Percentiles rank a stretch among this genome's conserved stretches.
phyloP scores from a whole-genome alignment of 2,888 invertebrate species.

The Drosophila pseudotalamancana region DNA sequence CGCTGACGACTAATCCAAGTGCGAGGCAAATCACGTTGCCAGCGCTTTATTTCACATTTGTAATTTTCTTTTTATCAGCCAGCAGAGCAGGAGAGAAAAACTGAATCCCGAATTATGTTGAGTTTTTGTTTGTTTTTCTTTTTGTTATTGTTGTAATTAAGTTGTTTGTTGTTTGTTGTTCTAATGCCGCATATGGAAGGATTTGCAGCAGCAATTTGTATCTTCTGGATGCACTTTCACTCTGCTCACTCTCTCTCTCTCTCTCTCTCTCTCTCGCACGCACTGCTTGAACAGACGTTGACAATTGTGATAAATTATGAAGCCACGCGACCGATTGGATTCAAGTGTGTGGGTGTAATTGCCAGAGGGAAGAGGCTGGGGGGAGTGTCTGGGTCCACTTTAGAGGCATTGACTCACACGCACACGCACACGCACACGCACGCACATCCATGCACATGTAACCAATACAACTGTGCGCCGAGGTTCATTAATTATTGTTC shows the following conservation, averaged over 20 bases:
- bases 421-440: slow-evolving; percentile 21
- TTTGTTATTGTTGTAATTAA: neutral
- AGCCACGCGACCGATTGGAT: slow-evolving; percentile 59
- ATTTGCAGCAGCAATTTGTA: slow-evolving; percentile 68
- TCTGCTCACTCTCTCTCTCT: slow-evolving; percentile 1
- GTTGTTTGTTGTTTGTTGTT: slow-evolving; percentile 49
- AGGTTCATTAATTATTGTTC: slow-evolving; percentile 60
- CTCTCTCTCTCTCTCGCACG: neutral
- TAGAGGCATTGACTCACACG: slow-evolving; percentile 8
- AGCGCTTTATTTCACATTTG: slow-evolving; percentile 16
- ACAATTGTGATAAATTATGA: slow-evolving; percentile 79
- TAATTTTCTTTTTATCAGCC: slow-evolving; percentile 1
- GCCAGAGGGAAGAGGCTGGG: neutral
- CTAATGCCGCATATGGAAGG: slow-evolving; percentile 50
- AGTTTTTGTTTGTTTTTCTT: neutral
- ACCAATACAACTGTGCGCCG: slow-evolving; percentile 30
- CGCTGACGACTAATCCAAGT: slow-evolving; percentile 19
- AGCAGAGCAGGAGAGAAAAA: slow-evolving; percentile 1
- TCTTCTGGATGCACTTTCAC: slow-evolving; percentile 59
- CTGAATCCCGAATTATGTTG: neutral
- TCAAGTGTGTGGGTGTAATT: slow-evolving; percentile 1
- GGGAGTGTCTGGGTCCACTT: neutral
- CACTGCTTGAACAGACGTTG: slow-evolving; percentile 19
- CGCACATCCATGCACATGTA: slow-evolving; percentile 49
- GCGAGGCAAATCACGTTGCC: slow-evolving; percentile 1